Base-by-base conservation (phyloP, 2,888 invertebrate species). In the Xiphydria camelus region DNA sequence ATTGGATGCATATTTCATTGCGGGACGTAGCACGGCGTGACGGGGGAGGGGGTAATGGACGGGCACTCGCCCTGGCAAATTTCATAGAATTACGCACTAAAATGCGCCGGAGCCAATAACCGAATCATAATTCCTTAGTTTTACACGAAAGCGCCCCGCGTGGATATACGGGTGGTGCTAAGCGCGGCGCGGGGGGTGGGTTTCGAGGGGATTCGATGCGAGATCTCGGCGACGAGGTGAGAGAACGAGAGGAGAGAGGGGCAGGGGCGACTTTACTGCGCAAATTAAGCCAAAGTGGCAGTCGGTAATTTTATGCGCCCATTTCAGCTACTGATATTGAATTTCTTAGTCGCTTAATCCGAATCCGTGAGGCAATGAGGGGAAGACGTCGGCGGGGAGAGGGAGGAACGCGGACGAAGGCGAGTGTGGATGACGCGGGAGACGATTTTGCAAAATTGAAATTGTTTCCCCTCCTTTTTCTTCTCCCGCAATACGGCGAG, bases 311-410 rank as follows among this genome's bases (percentile, higher is more conserved):
- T 74, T 74, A 74, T 69, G 70, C 68, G 69, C 68, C 69, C 68
- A 73, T 74, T 72, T 70, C 69, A 71, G 71, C 73, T 67, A 70
- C 73, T 70, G 73, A 74, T 74, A 74, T 74, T 74, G 72, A 73
- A 74, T 74, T 74, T 73, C 70, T 69, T 67, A 68, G 70, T 70
- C 69, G 69, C 70, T 70, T 70, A 70, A 73, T 74, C 71, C 68
- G 52, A 70, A 70, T 71, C 64, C 62, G 62, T 56, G 62, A 61
- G 26, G 47, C n/a, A n/a, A n/a, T n/a, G n/a, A n/a, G n/a, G n/a
- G n/a, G n/a, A n/a, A n/a, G n/a, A n/a, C n/a, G n/a, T 14, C 38
- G 46, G 41, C 36, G 41, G 32, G 26, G 45, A 31, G 23, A 26
- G 33, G 20, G 34, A 40, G 25, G 32, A 32, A 25, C 34, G 21